phyloP scores from a whole-genome alignment of 2,888 invertebrate genomes.

The Amiota mariae region DNA sequence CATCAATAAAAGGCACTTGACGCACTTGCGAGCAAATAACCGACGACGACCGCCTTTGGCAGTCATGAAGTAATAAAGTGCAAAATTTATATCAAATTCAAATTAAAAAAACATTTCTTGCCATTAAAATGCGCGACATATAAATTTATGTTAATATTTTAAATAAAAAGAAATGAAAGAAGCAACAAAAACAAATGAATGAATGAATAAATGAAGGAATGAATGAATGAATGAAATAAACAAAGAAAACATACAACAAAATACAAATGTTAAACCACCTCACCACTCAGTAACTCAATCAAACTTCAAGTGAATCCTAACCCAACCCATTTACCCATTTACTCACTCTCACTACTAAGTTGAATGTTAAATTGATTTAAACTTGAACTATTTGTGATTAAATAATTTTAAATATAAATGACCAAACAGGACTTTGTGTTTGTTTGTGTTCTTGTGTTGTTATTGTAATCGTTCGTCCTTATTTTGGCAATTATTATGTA shows the following conservation, averaged over 20 bases:
- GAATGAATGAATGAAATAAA: slow-evolving; percentile 26
- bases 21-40: slow-evolving; percentile 7
- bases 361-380: slow-evolving; percentile 58
- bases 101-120: slow-evolving; percentile 54
- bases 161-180: slow-evolving; percentile 18
- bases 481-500: slow-evolving; percentile 51
- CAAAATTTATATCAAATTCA: slow-evolving; percentile 57
- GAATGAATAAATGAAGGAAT: slow-evolving; percentile 11
- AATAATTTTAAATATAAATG: not conserved
- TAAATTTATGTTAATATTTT: slow-evolving; percentile 20
- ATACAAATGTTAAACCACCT: slow-evolving; percentile 27
- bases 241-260: not conserved
- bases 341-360: too few species aligned
- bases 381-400: slow-evolving; percentile 29
- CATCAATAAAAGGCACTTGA: slow-evolving; percentile 53
- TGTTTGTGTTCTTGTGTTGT: not conserved
- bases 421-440: slow-evolving; percentile 23
- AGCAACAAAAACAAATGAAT: slow-evolving; percentile 12
- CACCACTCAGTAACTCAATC: not conserved
- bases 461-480: not conserved
- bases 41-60: slow-evolving; percentile 16
- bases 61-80: slow-evolving; percentile 49
- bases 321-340: too few species aligned
- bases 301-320: too few species aligned
- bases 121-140: slow-evolving; percentile 34